Base-by-base conservation (phyloP, 1,140 invertebrate species). In the Lucilia cuprina region DNA sequence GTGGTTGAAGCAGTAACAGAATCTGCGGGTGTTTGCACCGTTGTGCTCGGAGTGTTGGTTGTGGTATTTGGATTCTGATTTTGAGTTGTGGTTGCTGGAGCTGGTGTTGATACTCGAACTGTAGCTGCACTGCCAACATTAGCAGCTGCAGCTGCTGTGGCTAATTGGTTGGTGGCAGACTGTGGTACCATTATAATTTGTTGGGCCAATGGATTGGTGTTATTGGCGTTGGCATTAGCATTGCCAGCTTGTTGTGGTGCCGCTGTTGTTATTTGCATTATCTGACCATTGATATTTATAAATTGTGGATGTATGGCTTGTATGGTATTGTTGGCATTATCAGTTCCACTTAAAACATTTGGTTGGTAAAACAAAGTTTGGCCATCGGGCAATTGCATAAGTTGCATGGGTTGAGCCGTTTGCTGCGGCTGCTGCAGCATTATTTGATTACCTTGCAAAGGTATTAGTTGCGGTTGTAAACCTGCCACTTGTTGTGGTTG, bases 281-380 rank as follows among this genome's bases (percentile, higher is more conserved):
- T 87, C 87, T 95, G 95, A 7, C 95, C 95, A 92, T 95, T 95
- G 25, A 96, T 93, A 87, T 95, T 96, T 74, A 95, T 93, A 50
- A 95, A 94, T 94, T 94, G 93, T 9, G 94, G 88, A 84, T 94
- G 93, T 84, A 94, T 93, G 4, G 86, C 84, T 9, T 86, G 70
- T 3, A 85, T 83, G 10, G 86, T 86, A 1, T 86, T 85, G 2
- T 84, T 82, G 5, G 87, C 83, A 12, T 86, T 88, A 34, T 88
- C 87, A 41, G 70, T 75, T 21, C 74, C 50, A 9, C n/a, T n/a
- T 9, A 85, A 50, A 30, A 83, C 21, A 25, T 55, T 41, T 2
- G 96, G 96, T 89, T 98, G 96, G 89, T 97, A 98, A 84, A 98
- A 95, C 85, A 96, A 96, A 0, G 97, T 97, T 91, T 98, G 97